Base-by-base conservation (phyloP, 2,888 invertebrate genomes). In the Linnaemya tessellans region DNA sequence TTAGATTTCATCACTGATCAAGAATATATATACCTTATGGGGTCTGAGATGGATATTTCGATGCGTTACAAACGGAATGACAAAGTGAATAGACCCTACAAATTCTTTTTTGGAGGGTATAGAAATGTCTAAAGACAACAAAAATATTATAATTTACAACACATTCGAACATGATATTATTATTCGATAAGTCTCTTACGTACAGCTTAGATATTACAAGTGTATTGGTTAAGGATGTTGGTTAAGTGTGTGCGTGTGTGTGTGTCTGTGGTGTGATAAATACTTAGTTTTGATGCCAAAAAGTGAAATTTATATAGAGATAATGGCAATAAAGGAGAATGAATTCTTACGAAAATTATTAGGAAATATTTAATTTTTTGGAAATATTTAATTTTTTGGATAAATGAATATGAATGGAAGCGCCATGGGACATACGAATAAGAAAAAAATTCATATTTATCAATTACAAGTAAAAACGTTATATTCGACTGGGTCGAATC, bases 261-360 rank as follows among this genome's bases (percentile, higher is more conserved):
- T 62, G 54, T 83, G 15, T 46, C 43, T 64, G 30, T 60, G 35
- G 78, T 38, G 60, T 68, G 49, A 38, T 62, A 64, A 62, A 22
- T 49, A 22, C 38, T 54, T 65, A 22, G 22, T 10, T 49, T 78
- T 25, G 51, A 20, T 80, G 79, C 79, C 64, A 79, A 79, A 62
- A 67, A 35, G 8, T 13, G 22, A 46, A 73, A 25, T 46, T 67
- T 46, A 43, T 46, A 43, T 41, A 9, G 13, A 35, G 25, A 64
- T 25, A 68, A 51, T 62, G 18, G 43, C 56, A 43, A 67, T 35
- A 46, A 58, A 67, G 15, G 35, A 54, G 51, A n/a, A 41, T 35
- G 58, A 70, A 46, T 30, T 22, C 68, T 49, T 11, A 65, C 9
- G 13, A 46, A 43, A 49, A 49, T 38, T 56, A 10, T 56, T 38